Base-by-base conservation (phyloP, 2,113 vertebrate genomes). In the Silurus glanis region DNA sequence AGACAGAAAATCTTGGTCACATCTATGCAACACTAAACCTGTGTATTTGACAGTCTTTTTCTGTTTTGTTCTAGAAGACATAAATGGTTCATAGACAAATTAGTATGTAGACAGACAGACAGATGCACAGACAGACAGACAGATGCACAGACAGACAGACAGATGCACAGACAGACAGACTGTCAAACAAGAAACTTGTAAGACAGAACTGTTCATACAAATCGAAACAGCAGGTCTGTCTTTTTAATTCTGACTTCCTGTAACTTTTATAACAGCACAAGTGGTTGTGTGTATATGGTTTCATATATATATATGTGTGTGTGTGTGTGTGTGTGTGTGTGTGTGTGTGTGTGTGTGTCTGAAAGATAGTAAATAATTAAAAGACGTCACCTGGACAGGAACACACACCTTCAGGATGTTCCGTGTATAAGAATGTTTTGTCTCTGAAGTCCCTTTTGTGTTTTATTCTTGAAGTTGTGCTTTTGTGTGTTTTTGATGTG, bases 351-450 rank as follows among this genome's bases (percentile, higher is more conserved):
- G 14, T 9, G 28, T 28, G 25, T 79, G 7, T 37, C 2, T 2
- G 37, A 37, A 37, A 37, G 37, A 37, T 37, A 37, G 9, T 9
- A 79, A 76, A 76, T 55, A 51, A 78, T 25, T 78, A 37, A 58
- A 79, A 59, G 55, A 79, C 55, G 3, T 58, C n/a, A 58, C 53
- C 76, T 79, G 53, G 16, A 83, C 81, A 69, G 62, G 62, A 69
- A 83, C 62, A 83, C 81, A 83, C 81, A 49, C 81, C 81, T 83
- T 83, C 81, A 83, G 81, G 81, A 83, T 83, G 81, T 83, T 25
- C 9, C 4, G n/a, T 83, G 51, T 21, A n/a, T 58, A 45, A 58
- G 64, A 83, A 69, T 83, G 62, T 69, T 56, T 83, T 66, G 81
- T 55, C 16, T 83, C 56, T 62, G 71, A 51, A 9, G 2, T 56